These are phyloP conservation scores for Brevipalpus yothersi DNA, from an alignment of 1,140 invertebrate species.

Conservation along the genomic window DNA sequence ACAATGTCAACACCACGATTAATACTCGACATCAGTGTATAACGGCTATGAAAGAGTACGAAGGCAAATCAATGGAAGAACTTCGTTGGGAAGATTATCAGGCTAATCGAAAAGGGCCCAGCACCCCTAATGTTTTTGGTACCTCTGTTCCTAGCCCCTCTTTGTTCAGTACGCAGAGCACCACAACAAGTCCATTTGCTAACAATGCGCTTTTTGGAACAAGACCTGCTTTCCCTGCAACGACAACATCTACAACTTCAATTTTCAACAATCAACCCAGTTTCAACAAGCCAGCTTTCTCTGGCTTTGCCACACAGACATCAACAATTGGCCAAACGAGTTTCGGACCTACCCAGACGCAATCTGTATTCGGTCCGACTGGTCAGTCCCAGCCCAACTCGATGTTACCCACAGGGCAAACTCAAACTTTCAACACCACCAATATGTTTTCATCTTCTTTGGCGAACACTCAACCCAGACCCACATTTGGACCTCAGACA, in stretches of 20 bases:
- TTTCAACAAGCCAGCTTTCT: too few relatives aligned
- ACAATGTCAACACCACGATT: conserved; percentile 50
- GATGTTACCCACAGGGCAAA: not conserved
- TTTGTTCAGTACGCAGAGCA: not conserved
- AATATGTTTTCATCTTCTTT: not conserved
- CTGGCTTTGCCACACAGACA: not conserved
- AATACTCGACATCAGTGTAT: conserved; percentile 82
- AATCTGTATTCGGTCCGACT: not conserved
- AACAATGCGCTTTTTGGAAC: conserved; percentile 8
- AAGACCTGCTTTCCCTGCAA: conserved; percentile 1
- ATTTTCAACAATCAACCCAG: not conserved
- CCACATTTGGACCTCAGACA: not conserved
- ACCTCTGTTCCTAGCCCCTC: not conserved
- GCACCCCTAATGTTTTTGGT: conserved; percentile 2
- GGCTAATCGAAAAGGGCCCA: conserved; percentile 44
- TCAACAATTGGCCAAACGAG: too few relatives aligned
- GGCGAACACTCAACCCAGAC: not conserved
- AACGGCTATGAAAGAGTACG: conserved; percentile 93
- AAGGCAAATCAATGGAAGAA: conserved; percentile 77
- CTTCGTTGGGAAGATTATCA: conserved; percentile 75
- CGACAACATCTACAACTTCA: not conserved
- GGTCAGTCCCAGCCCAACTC: too few relatives aligned
- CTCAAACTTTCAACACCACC: not conserved
- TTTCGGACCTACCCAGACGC: not conserved
- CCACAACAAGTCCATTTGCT: conserved; percentile 8